Base-by-base conservation (phyloP, 1,140 invertebrate genomes). In the Hyphantria cunea region DNA sequence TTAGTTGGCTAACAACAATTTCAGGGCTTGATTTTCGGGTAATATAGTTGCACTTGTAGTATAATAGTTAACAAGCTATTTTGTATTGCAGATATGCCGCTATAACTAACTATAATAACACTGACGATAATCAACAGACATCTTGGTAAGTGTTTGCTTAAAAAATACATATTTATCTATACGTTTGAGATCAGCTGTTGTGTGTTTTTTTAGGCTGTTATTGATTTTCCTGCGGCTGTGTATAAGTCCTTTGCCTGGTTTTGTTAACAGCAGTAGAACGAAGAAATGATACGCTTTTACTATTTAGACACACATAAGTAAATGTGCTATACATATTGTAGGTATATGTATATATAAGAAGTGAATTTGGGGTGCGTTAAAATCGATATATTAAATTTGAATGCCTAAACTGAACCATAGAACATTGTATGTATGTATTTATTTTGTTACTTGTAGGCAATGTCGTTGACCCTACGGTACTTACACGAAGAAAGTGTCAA, bases 101-200 rank as follows among this genome's bases (percentile, higher is more conserved):
- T 87, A 84, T 91, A 64, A 77, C 86, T 88, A 91, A 91, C 77
- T 91, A 65, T 85, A 89, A 86, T 84, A 91, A 81, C 69, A 54
- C 78, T 13, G 83, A 84, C 32, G 84, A 88, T 70, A 84, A 64
- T 64, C 85, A 80, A 58, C 80, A 79, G 41, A 89, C 88, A 55
- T 65, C 72, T 49, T 90, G 89, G 89, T 90, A 67, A 91, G 89
- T 90, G 60, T 52, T 48, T 72, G 66, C 62, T 3, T 64, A 59
- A 58, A 58, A n/a, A 47, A 34, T 34, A 34, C 4, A 25, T 37
- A n/a, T n/a, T 12, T 60, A 39, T 25, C 14, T 42, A 42, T 54
- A 71, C 67, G 68, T 42, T 39, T 41, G 42, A 51, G 70, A 88
- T 86, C 87, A 90, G 87, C 87, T 90, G 87, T 83, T 89, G 34